phyloP scores from a whole-genome alignment of 2,113 vertebrate species.

The Thymallus thymallus region DNA sequence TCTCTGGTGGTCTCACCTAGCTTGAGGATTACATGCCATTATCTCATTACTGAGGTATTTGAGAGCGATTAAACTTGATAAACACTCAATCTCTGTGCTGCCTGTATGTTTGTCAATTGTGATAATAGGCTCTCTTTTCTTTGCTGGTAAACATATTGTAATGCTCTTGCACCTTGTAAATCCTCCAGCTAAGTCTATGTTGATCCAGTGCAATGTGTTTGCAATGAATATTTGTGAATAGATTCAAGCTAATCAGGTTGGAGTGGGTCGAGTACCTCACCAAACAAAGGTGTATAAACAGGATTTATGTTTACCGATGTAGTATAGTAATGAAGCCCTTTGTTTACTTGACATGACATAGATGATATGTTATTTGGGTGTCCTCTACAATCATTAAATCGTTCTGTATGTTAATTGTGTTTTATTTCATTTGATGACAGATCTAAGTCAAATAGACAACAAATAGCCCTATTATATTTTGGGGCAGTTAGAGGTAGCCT shows the following conservation, averaged over 20 bases:
- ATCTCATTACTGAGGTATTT: constrained; percentile 40
- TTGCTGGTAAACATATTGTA: constrained; percentile 27
- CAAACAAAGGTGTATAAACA: neutral
- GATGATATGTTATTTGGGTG: too few relatives aligned
- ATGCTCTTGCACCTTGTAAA: constrained; percentile 23
- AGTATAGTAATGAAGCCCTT: too few relatives aligned
- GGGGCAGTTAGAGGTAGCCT: too few relatives aligned
- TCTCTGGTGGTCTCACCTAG: constrained; percentile 27
- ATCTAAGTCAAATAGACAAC: too few relatives aligned
- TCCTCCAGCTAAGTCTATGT: constrained; percentile 17
- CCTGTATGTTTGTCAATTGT: constrained; percentile 29
- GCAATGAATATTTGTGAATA: neutral
- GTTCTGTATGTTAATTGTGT: too few relatives aligned
- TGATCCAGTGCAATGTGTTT: neutral
- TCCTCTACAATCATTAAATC: too few relatives aligned
- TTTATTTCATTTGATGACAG: too few relatives aligned
- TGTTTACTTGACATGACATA: too few relatives aligned
- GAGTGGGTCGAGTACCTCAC: neutral
- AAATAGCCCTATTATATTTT: too few relatives aligned
- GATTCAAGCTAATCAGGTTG: constrained; percentile 16
- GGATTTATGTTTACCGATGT: neutral
- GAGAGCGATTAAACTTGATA: constrained; percentile 49
- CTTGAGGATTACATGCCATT: constrained; percentile 47
- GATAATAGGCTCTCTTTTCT: constrained; percentile 28
- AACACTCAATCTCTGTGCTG: constrained; percentile 43